Evolutionary conservation across 1,140 invertebrate species (phyloP).

Genomic region (Antheraea pernyi): DNA sequence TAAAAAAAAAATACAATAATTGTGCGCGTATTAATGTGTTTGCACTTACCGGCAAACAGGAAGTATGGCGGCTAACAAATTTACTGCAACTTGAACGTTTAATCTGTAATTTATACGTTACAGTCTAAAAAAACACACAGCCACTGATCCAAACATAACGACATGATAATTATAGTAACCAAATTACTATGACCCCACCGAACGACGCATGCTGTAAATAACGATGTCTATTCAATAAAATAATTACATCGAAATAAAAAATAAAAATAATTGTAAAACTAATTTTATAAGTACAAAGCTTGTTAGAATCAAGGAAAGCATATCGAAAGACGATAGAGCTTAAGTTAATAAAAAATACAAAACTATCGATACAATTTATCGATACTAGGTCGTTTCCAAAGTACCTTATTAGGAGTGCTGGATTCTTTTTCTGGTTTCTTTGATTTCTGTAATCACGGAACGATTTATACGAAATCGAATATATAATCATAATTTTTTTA

Average conservation of each 20-base stretch:
- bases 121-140: conserved; percentile 17
- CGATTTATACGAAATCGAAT: conserved; percentile 36
- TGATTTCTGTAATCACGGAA: conserved; percentile 74
- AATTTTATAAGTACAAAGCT: conserved; percentile 32
- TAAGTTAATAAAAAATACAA: conserved; percentile 34
- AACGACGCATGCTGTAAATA: conserved; percentile 33
- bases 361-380: conserved; percentile 25
- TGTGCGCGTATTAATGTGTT: conserved; percentile 26
- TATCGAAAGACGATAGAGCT: conserved; percentile 16
- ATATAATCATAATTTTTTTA: neutral
- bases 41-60: conserved; percentile 69
- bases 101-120: conserved; percentile 64
- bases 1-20: conserved; percentile 8
- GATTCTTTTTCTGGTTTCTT: conserved; percentile 76
- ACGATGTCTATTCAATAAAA: conserved; percentile 18
- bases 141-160: conserved; percentile 1
- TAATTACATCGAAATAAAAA: conserved; percentile 32
- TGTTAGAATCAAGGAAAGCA: conserved; percentile 31
- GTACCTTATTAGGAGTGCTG: conserved; percentile 74
- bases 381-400: conserved; percentile 41
- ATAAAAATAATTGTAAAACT: conserved; percentile 21
- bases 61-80: conserved; percentile 59
- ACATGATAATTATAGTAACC: neutral
- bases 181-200: conserved; percentile 42
- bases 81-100: conserved; percentile 70